These are phyloP conservation scores for Diadegma fenestrale DNA, from an alignment of 2,888 invertebrate genomes.

Conservation along the genomic window DNA sequence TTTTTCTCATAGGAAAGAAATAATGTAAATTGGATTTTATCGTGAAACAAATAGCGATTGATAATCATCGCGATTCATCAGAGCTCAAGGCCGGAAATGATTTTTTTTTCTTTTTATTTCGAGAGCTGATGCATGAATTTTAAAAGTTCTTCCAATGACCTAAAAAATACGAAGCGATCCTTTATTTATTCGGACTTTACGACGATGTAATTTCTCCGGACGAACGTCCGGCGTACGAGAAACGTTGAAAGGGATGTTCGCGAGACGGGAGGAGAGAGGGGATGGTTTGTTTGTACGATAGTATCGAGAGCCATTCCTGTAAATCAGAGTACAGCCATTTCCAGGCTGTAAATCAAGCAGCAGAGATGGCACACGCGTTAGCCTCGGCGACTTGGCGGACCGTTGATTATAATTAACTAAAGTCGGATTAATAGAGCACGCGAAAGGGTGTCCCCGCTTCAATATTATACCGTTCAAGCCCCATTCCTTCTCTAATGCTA, in stretches of 20 bases:
- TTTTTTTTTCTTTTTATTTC: too few relatives aligned
- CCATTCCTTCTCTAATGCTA: slow-evolving; percentile 37
- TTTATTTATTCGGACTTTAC: neutral
- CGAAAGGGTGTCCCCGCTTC: slow-evolving; percentile 72
- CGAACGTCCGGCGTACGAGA: slow-evolving; percentile 43
- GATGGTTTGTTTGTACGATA: slow-evolving; percentile 40
- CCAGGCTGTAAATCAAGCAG: slow-evolving; percentile 66
- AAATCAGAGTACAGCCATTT: slow-evolving; percentile 67
- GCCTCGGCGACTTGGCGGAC: slow-evolving; percentile 61
- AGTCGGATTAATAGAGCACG: slow-evolving; percentile 77
- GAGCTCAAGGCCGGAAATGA: too few relatives aligned
- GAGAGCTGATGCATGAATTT: neutral
- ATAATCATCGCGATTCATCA: neutral
- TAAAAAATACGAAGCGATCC: neutral
- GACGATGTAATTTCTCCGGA: slow-evolving; percentile 29
- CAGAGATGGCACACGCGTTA: slow-evolving; percentile 65
- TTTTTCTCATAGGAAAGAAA: neutral
- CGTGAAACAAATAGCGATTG: neutral
- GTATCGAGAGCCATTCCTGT: slow-evolving; percentile 64
- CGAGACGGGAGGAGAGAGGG: slow-evolving; percentile 27
- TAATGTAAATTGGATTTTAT: neutral
- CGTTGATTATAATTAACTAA: slow-evolving; percentile 73
- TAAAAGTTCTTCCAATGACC: neutral
- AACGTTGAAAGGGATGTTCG: slow-evolving; percentile 41
- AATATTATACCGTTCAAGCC: slow-evolving; percentile 26